Base-by-base conservation (phyloP, 2,888 invertebrate species). In the Drosophila mettleri region DNA sequence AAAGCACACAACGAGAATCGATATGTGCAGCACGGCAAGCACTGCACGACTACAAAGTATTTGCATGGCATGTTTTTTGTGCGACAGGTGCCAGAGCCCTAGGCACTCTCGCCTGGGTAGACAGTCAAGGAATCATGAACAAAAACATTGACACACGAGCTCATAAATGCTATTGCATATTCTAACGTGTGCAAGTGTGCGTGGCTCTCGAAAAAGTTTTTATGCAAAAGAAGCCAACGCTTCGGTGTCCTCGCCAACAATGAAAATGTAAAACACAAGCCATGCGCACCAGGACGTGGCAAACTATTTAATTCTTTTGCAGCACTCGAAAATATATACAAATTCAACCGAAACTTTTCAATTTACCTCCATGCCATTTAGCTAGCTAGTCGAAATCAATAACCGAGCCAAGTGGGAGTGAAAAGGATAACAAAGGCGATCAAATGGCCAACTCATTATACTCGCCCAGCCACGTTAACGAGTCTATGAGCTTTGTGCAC, bases 101-200 rank as follows among this genome's bases (percentile, higher is more conserved):
- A 31, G 46, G 31, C 29, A 9, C 16, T 29, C 46, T 4, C 24
- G 51, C 51, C 20, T 22, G 51, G 34, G 41, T 38, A 38, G 55
- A 62, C 34, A 55, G 54, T 36, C 43, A 62, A 55, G 34, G 45
- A 55, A 62, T 55, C 45, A 55, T 27, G 36, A 27, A 27, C 59
- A 31, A 46, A 16, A 57, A 45, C 45, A 46, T 34, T 36, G 38
- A 46, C 34, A 57, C 46, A 36, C 33, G 45, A 36, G 45, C 43
- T 39, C 29, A 41, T 54, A 39, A 54, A 39, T 39, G 52, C 36
- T 22, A 31, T 52, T 52, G 52, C 52, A 52, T 52, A 38, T 38
- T 36, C 22, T 34, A 38, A 14, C 52, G 46, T 48, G 46, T 31
- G 31, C 31, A 48, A 31, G 46, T 48, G 46, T 48, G 46, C 31